These are phyloP conservation scores for Tipula unca DNA, from an alignment of 2,888 invertebrate species.

Conservation along the genomic window DNA sequence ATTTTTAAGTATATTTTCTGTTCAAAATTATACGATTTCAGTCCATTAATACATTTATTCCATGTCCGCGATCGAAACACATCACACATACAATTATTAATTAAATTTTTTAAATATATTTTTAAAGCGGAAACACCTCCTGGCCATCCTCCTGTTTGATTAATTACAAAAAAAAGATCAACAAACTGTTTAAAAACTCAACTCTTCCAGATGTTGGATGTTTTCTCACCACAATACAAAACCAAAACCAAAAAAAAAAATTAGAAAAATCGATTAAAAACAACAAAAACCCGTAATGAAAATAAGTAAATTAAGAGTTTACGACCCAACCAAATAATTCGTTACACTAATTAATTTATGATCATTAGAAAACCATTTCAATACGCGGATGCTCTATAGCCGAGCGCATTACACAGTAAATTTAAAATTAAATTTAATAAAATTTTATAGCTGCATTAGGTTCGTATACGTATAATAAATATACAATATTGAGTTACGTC, in stretches of 20 bases:
- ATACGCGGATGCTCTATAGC: background rate
- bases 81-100: background rate
- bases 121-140: background rate
- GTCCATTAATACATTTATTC: background rate
- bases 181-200: background rate
- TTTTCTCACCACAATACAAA: background rate
- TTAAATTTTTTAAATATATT: background rate
- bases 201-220: background rate
- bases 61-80: background rate
- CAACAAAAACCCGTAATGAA: background rate
- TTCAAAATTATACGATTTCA: background rate
- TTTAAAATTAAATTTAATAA: background rate
- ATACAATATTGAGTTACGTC: background rate
- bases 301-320: background rate
- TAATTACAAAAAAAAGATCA: background rate
- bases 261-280: background rate
- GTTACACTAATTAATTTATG: background rate
- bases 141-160: background rate
- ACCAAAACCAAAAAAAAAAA: background rate
- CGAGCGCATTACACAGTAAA: background rate
- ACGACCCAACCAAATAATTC: background rate
- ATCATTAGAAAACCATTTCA: constrained; percentile 8
- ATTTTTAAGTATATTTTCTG: too few species aligned
- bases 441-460: background rate
- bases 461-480: background rate